phyloP scores from a whole-genome alignment of 2,888 invertebrate species.

The Ennomos quercinarius region DNA sequence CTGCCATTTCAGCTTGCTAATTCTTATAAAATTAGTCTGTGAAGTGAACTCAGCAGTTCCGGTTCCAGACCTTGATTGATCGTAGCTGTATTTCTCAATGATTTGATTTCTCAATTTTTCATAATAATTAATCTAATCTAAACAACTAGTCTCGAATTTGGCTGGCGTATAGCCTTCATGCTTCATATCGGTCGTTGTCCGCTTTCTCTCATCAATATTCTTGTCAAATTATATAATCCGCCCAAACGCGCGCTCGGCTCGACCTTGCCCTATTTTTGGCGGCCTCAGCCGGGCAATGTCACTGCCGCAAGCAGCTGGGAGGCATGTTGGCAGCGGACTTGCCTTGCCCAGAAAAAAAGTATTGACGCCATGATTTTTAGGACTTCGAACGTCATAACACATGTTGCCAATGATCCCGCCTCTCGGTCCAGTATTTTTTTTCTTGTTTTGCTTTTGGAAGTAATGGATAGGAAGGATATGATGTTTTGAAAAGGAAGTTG shows the following conservation, averaged over 20 bases:
- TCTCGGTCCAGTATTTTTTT: not conserved
- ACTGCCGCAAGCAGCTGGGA: conserved; percentile 53
- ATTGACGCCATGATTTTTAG: conserved; percentile 26
- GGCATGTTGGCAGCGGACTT: conserved; percentile 41
- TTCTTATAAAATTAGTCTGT: no score
- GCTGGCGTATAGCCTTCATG: not conserved
- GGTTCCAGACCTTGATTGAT: no score
- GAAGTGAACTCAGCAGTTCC: no score
- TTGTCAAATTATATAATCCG: conserved; percentile 47
- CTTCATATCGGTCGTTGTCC: conserved; percentile 41
- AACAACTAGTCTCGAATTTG: not conserved
- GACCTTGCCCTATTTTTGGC: conserved; percentile 63
- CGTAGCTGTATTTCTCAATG: no score
- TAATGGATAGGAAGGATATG: no score
- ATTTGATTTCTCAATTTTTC: no score
- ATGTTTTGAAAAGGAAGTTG: no score
- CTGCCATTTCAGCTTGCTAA: no score
- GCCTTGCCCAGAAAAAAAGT: conserved; percentile 37
- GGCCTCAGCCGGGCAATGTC: conserved; percentile 63
- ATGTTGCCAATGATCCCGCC: not conserved
- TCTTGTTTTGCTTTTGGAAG: not conserved
- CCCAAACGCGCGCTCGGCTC: conserved; percentile 34
- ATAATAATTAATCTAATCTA: no score
- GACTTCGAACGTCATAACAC: not conserved
- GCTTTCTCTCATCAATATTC: conserved; percentile 39